phyloP scores from a whole-genome alignment of 2,797 vertebrate species.

The Scomberomorus guttatus region DNA sequence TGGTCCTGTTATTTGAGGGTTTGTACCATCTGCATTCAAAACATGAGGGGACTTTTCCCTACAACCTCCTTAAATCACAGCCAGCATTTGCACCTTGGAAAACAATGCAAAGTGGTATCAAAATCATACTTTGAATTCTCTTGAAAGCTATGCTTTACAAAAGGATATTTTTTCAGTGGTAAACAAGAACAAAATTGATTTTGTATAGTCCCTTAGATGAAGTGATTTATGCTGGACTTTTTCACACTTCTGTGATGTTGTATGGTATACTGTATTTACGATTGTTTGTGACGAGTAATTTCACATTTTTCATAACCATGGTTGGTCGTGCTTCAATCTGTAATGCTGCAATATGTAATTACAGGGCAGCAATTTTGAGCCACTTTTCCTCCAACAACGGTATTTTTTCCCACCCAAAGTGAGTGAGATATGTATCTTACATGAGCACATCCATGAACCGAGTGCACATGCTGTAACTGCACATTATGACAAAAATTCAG shows the following conservation, averaged over 20 bases:
- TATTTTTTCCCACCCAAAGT: constrained; percentile 10
- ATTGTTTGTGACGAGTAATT: constrained; percentile 36
- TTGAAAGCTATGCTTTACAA: constrained; percentile 31
- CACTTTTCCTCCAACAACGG: constrained; percentile 13
- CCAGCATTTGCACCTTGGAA: constrained; percentile 33
- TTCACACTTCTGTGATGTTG: constrained; percentile 20
- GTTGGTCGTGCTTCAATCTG: constrained; percentile 22
- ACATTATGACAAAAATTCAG: background rate
- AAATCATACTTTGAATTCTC: constrained; percentile 37
- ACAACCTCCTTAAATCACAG: constrained; percentile 32
- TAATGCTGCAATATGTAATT: constrained; percentile 46
- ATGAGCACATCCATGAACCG: background rate
- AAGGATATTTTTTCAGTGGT: background rate
- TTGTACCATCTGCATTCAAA: no score
- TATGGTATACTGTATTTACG: constrained; percentile 20
- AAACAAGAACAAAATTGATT: background rate
- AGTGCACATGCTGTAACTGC: background rate
- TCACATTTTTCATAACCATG: constrained; percentile 31
- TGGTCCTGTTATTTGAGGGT: no score
- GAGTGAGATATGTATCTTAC: constrained; percentile 11
- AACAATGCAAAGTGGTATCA: constrained; percentile 44
- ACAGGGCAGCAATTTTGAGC: constrained; percentile 22
- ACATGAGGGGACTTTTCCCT: no score
- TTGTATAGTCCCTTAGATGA: background rate
- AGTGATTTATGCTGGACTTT: constrained; percentile 28